Percentiles rank a stretch among this genome's conserved stretches.
Evolutionary conservation across 2,113 vertebrate genomes (phyloP).

Genomic region (Oncorhynchus tshawytscha): DNA sequence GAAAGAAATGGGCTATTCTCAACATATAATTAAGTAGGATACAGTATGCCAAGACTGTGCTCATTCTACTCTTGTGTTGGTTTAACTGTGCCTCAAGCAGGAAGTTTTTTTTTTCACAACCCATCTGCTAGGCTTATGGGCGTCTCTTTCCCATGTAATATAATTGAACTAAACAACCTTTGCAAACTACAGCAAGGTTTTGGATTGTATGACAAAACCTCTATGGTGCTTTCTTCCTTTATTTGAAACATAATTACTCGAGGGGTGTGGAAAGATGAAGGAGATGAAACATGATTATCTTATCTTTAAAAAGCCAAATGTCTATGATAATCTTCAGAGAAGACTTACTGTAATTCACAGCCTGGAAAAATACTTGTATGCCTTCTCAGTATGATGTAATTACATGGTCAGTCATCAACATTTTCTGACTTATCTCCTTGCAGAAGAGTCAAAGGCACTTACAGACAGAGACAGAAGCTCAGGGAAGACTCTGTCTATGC

Average conservation of each 20-base stretch:
- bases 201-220: too few relatives aligned
- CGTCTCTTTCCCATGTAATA: conserved; percentile 11
- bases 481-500: conserved; percentile 24
- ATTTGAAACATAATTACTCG: conserved; percentile 32
- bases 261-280: too few relatives aligned
- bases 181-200: too few relatives aligned
- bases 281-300: too few relatives aligned
- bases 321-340: conserved; percentile 30
- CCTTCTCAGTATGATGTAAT: conserved; percentile 45
- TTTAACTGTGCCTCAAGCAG: conserved; percentile 15
- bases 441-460: neutral
- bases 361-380: conserved; percentile 27
- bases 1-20: conserved; percentile 13
- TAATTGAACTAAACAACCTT: neutral
- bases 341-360: conserved; percentile 32
- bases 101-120: conserved; percentile 26
- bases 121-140: conserved; percentile 20
- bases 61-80: conserved; percentile 36
- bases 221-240: conserved; percentile 19
- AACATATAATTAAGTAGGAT: conserved; percentile 44
- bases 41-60: conserved; percentile 20
- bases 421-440: neutral
- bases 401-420: conserved; percentile 45
- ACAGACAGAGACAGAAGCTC: neutral
- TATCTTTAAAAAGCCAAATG: neutral